A percentile compares a stretch with the other conserved stretches of the same genome.
These are phyloP conservation scores for Turdus rufiventris DNA, from an alignment of 2,113 vertebrate species.

Conservation along the genomic window DNA sequence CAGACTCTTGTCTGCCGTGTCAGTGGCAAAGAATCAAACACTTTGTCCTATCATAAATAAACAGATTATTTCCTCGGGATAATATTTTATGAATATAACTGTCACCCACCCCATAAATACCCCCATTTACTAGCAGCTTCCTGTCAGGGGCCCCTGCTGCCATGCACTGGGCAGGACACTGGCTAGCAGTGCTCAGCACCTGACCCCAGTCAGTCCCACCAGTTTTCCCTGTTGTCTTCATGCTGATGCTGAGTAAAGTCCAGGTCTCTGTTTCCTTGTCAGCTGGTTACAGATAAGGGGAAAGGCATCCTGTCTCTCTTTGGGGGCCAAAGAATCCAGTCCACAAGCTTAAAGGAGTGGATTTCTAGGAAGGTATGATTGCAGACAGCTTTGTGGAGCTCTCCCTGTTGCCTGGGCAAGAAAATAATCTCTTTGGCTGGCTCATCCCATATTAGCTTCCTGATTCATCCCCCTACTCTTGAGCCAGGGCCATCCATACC, in stretches of 20 bases:
- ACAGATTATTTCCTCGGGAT: neutral
- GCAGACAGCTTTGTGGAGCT: slow-evolving; percentile 19
- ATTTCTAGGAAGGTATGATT: slow-evolving; percentile 21
- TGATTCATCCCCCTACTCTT: neutral
- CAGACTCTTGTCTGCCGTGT: neutral
- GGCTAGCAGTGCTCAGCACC: neutral
- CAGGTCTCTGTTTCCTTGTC: neutral
- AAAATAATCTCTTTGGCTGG: slow-evolving; percentile 53
- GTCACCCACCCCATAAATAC: neutral
- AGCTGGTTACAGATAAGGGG: neutral
- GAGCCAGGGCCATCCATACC: neutral
- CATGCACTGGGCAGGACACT: rapidly evolving
- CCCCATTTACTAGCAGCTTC: neutral
- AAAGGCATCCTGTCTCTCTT: neutral
- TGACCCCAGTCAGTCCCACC: neutral
- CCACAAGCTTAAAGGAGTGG: neutral
- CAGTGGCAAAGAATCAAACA: neutral
- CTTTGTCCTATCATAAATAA: neutral
- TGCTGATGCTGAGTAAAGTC: neutral
- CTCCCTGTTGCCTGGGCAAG: neutral
- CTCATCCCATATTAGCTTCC: slow-evolving; percentile 50
- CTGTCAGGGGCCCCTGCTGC: neutral
- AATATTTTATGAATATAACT: neutral
- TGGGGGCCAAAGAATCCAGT: neutral
- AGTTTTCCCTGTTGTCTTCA: neutral